Percentiles rank a stretch among this genome's conserved stretches.
These are phyloP conservation scores for Xestia xanthographa DNA, from an alignment of 2,888 invertebrate genomes.

Conservation along the genomic window DNA sequence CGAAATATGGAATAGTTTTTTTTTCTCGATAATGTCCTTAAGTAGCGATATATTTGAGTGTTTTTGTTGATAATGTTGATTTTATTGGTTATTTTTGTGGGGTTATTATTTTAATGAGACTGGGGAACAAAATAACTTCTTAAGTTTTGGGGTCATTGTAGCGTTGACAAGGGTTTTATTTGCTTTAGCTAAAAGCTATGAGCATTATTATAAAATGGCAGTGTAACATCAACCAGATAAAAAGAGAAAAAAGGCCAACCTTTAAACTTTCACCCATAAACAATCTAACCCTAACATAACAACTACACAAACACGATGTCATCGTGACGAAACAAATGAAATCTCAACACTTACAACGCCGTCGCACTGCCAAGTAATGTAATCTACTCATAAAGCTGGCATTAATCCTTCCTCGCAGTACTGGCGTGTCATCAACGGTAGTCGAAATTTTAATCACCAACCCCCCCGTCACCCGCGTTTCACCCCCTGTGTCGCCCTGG, in stretches of 20 bases:
- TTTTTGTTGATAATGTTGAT: slow-evolving; percentile 53
- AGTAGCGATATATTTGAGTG: slow-evolving; percentile 53
- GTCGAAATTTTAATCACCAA: slow-evolving; percentile 90
- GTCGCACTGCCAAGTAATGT: slow-evolving; percentile 84
- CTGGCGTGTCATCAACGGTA: slow-evolving; percentile 89
- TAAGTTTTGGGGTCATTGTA: not conserved
- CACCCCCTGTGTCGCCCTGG: slow-evolving; percentile 78
- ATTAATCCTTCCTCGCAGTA: slow-evolving; percentile 88
- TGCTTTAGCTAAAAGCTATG: not conserved
- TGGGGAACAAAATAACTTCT: not conserved
- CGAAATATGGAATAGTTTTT: slow-evolving; percentile 77
- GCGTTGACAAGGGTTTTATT: no score
- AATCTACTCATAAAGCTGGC: slow-evolving; percentile 89
- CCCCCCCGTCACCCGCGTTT: slow-evolving; percentile 55
- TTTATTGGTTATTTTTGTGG: slow-evolving; percentile 32
- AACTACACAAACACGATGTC: slow-evolving; percentile 57
- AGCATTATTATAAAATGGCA: not conserved
- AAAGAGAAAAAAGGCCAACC: not conserved
- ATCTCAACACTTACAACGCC: slow-evolving; percentile 78
- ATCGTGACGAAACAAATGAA: slow-evolving; percentile 73
- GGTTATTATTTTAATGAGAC: slow-evolving; percentile 27
- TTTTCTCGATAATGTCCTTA: slow-evolving; percentile 59
- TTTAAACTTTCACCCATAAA: slow-evolving; percentile 16
- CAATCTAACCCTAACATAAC: slow-evolving; percentile 33
- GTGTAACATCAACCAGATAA: no score